These are phyloP conservation scores for Coluber constrictor DNA, from an alignment of 2,797 vertebrate genomes.

Conservation along the genomic window DNA sequence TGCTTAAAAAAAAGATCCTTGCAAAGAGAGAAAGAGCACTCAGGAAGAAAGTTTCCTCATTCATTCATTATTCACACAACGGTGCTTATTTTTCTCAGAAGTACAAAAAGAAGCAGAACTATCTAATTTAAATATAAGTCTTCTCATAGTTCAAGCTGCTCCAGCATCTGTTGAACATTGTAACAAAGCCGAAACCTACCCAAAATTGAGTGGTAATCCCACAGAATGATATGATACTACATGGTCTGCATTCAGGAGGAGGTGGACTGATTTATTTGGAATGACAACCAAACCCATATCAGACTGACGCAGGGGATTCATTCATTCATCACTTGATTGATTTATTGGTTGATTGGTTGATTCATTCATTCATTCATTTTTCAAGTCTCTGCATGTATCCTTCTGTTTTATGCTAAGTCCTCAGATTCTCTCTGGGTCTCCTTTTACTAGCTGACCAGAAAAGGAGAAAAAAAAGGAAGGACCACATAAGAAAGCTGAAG, in stretches of 20 bases:
- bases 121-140: not conserved
- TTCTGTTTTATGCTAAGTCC: not conserved
- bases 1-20: not conserved
- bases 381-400: not conserved
- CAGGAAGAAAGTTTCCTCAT: not conserved
- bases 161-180: not conserved
- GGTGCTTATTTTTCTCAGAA: not conserved
- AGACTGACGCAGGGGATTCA: not conserved
- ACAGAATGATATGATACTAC: not conserved
- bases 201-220: not conserved
- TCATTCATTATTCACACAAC: not conserved
- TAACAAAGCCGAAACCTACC: not conserved
- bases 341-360: not conserved
- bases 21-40: not conserved
- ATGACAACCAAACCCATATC: not conserved
- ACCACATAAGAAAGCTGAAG: not conserved
- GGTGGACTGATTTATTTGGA: not conserved
- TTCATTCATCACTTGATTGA: not conserved
- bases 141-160: not conserved
- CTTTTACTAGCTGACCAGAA: not conserved
- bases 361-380: not conserved
- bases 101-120: no score
- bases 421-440: not conserved
- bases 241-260: not conserved
- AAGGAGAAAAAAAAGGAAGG: not conserved